These are phyloP conservation scores for Acronicta leporina DNA, from an alignment of 2,888 invertebrate species.

Conservation along the genomic window DNA sequence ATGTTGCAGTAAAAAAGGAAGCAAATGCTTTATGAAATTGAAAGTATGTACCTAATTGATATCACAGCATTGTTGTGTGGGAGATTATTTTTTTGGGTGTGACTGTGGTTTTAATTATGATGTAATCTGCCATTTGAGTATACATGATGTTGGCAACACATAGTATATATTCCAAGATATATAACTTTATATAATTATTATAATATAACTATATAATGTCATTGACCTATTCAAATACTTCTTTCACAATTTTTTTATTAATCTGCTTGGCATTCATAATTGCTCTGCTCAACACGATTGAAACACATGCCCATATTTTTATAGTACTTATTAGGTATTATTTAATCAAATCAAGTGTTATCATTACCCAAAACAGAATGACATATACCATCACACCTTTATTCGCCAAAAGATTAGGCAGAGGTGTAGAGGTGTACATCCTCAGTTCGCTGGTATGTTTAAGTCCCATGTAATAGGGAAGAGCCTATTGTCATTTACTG, in stretches of 20 bases:
- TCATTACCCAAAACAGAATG: conserved; percentile 30
- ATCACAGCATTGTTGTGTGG: conserved; percentile 42
- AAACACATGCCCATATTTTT: neutral
- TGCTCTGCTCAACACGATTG: neutral
- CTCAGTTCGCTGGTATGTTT: no score
- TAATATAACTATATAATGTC: no score
- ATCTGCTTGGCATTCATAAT: no score
- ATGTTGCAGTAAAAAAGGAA: conserved; percentile 10
- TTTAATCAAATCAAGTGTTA: conserved; percentile 30
- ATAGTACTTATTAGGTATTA: conserved; percentile 6
- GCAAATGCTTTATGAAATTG: conserved; percentile 18
- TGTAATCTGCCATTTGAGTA: conserved; percentile 28
- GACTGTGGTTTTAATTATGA: conserved; percentile 44
- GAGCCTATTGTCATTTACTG: no score
- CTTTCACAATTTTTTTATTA: no score
- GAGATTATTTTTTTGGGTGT: conserved; percentile 53
- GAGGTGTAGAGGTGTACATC: no score
- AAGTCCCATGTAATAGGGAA: no score
- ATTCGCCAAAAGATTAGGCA: no score
- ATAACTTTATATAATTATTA: no score
- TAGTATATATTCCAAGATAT: no score
- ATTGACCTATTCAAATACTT: no score
- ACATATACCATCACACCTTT: no score
- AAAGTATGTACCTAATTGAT: conserved; percentile 45
- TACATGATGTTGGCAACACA: neutral